Evolutionary conservation across 2,113 vertebrate genomes (phyloP).

Genomic region (Ctenodactylus gundi): DNA sequence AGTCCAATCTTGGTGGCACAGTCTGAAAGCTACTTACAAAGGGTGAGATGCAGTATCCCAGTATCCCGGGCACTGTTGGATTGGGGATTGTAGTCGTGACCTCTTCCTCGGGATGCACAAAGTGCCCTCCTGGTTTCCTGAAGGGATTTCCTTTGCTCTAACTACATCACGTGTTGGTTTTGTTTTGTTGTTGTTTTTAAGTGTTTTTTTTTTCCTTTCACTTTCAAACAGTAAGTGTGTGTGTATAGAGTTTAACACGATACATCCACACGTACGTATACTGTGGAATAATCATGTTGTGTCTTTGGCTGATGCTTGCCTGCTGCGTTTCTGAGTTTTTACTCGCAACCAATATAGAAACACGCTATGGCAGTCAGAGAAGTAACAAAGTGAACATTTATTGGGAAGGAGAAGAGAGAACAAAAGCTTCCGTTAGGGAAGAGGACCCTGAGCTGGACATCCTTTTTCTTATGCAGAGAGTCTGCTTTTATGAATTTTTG

Average conservation of each 20-base stretch:
- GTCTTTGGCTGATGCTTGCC: too few relatives aligned
- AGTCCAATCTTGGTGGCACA: neutral
- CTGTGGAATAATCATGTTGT: neutral
- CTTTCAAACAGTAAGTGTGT: neutral
- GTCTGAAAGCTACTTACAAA: neutral
- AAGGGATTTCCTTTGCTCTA: neutral
- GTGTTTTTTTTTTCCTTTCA: neutral
- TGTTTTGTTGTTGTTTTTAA: neutral
- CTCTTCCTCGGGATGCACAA: neutral
- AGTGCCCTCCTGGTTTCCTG: neutral
- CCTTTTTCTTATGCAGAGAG: too few relatives aligned
- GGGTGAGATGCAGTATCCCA: too few relatives aligned
- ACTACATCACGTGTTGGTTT: neutral
- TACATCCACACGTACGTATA: neutral
- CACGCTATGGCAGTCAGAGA: too few relatives aligned
- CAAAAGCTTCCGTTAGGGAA: too few relatives aligned
- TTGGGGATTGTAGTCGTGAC: neutral
- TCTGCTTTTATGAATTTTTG: too few relatives aligned
- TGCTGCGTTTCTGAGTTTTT: too few relatives aligned
- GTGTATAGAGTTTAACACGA: neutral
- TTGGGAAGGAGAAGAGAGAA: too few relatives aligned
- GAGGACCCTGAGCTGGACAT: too few relatives aligned
- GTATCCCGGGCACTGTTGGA: neutral
- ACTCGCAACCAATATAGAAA: too few relatives aligned
- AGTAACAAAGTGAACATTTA: too few relatives aligned